Evolutionary conservation across 2,888 invertebrate genomes (phyloP), one percentile per base, ranked within the genome.

Genomic region (Amphiduros pacificus): DNA sequence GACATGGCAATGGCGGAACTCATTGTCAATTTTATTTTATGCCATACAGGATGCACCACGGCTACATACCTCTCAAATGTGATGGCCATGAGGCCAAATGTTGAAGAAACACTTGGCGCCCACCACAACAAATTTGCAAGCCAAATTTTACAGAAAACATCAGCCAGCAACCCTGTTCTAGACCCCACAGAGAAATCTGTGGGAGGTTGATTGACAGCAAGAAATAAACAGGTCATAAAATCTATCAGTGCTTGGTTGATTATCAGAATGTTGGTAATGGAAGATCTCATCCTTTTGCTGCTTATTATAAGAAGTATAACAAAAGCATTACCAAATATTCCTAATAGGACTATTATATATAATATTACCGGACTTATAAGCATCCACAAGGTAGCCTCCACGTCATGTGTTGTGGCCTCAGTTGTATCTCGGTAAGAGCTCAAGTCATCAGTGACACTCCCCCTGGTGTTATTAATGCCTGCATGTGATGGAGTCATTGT

Each of bases 1-100:
- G n/a, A n/a, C n/a, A n/a, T n/a, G n/a, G n/a, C n/a, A n/a, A n/a
- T n/a, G n/a, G n/a, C n/a, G n/a, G n/a, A n/a, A n/a, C n/a, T n/a
- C n/a, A n/a, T n/a, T n/a, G 51, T 51, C n/a, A 22, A 51, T 14
- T n/a, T n/a, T 14, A 11, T 1, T 14, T 51, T 51, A 14, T 51
- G 51, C 51, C 51, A 51, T 3, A 51, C 28, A n/a, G 51, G 51
- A 22, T 51, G 51, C n/a, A 51, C 51, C 14, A 51, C 27, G 17
- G 28, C 29, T 11, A 51, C n/a, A 20, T 51, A 51, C 2, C 51
- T 17, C 51, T 51, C 51, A 26, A 51, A 26, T 6, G 51, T 51
- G 2, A 51, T n/a, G 17, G 51, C 51, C 26, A 51, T 51, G 1
- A 51, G 51, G 5, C 28, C 24, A 26, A 29, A 51, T 28, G 51